Percentiles rank a stretch among this genome's conserved stretches.
These are phyloP conservation scores for Nomada fabriciana DNA, from an alignment of 2,888 invertebrate genomes.

Conservation along the genomic window DNA sequence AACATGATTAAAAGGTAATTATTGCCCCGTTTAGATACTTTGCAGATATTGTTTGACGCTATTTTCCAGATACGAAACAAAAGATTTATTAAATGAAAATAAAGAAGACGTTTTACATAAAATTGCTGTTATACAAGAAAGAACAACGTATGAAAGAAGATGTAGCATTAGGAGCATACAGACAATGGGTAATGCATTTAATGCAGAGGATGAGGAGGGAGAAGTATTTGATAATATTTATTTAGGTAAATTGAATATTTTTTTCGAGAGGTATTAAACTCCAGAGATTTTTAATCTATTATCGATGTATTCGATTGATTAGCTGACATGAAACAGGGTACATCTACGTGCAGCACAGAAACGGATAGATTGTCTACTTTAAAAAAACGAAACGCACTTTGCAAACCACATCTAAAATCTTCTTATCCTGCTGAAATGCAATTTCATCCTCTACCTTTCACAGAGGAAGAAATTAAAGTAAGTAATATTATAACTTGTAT, in stretches of 20 bases:
- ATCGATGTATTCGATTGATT: slow-evolving; percentile 32
- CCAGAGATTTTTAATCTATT: slow-evolving; percentile 4
- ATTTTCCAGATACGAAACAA: slow-evolving; percentile 71
- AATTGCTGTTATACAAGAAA: slow-evolving; percentile 67
- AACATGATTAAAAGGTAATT: background rate
- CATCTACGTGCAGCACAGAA: slow-evolving; percentile 83
- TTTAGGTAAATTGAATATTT: slow-evolving; percentile 83
- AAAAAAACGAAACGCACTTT: slow-evolving; percentile 92
- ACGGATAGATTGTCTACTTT: slow-evolving; percentile 88
- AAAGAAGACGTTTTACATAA: slow-evolving; percentile 50
- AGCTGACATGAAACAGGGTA: slow-evolving; percentile 86
- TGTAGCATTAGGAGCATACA: slow-evolving; percentile 80
- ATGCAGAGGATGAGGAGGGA: slow-evolving; percentile 92
- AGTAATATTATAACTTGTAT: slow-evolving; percentile 8
- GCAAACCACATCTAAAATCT: slow-evolving; percentile 93
- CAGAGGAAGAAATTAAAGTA: slow-evolving; percentile 89
- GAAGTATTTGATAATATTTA: slow-evolving; percentile 94
- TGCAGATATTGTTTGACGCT: slow-evolving; percentile 14
- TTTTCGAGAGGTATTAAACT: slow-evolving; percentile 8
- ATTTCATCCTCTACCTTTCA: slow-evolving; percentile 86
- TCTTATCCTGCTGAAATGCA: slow-evolving; percentile 94
- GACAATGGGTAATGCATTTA: slow-evolving; percentile 81
- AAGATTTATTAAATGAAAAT: slow-evolving; percentile 65
- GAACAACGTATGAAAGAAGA: slow-evolving; percentile 75
- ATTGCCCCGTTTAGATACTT: background rate